Evolutionary conservation across 2,888 invertebrate genomes (phyloP), one percentile per base, ranked within the genome.

Genomic region (Tachina fera): DNA sequence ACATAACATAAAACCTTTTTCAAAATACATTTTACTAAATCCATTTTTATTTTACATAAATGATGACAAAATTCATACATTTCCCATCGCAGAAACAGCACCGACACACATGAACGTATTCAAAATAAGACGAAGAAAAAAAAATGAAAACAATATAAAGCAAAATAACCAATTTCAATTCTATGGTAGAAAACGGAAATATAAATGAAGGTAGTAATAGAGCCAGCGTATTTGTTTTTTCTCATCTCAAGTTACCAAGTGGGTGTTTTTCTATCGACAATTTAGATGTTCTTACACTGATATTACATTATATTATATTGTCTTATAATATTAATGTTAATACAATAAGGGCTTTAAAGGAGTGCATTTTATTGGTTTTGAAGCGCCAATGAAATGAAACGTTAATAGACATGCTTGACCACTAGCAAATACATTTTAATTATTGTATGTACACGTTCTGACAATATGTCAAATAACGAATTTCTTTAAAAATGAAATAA

Each of bases 1-100:
- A 4, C 31, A 65, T 47, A 76, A 58, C 39, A 72, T 56, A 63
- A 72, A 86, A 74, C 81, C 79, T 76, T 86, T 86, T 80, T 83
- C 72, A 88, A 90, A 90, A 90, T 90, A 90, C 89, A 91, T 91
- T 91, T 91, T 89, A 89, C 87, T 88, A 91, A 91, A 91, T 91
- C 90, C 90, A 86, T 80, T 83, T 89, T 89, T 89, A 89, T 90
- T 91, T 90, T 90, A 88, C 91, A 91, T 90, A 86, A 86, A 83
- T 77, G 83, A 89, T 89, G 89, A 90, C 90, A 90, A 89, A 83
- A 82, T 83, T 84, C 84, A 82, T 84, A 74, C 65, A 75, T 71
- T 75, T 70, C 39, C 13, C 49, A 80, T 74, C 41, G 43, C 14
- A 53, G n/a, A 16, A 79, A 13, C 63, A 58, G 11, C 61, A 53